Conservation (phyloP, 2,113 vertebrate species). For the Menura novaehollandiae region DNA sequence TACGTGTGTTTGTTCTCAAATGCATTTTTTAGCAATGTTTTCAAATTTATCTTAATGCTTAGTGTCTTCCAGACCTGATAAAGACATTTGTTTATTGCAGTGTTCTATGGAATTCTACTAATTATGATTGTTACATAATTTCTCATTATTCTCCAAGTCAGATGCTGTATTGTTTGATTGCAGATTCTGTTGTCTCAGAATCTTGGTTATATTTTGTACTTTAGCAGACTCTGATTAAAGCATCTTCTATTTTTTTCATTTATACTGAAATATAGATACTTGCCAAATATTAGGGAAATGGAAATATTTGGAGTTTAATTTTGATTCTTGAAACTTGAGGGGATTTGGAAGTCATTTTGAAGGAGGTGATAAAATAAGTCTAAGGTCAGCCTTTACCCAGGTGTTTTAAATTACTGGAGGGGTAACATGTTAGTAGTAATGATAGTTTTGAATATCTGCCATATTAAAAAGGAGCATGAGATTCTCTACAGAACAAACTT, state of each 20-base stretch:
- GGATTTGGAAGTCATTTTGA: not conserved
- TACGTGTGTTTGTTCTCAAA: not conserved
- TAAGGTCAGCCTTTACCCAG: not conserved
- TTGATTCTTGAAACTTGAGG: not conserved
- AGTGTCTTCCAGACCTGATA: not conserved
- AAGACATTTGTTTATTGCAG: not conserved
- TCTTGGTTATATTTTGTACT: not conserved
- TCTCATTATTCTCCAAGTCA: not conserved
- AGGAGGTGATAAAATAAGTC: not conserved
- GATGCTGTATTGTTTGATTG: not conserved
- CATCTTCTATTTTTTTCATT: not conserved
- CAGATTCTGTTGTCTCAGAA: not conserved
- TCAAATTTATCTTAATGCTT: not conserved
- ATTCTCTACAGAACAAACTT: not conserved
- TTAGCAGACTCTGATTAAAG: not conserved
- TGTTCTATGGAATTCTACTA: not conserved
- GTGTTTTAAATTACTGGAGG: not conserved
- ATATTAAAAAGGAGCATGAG: not conserved
- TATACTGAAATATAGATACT: not conserved
- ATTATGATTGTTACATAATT: not conserved
- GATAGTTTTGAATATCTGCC: not conserved
- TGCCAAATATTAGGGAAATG: not conserved
- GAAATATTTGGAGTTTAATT: not conserved
- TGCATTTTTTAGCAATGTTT: not conserved
- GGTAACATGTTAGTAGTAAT: not conserved